Base-by-base conservation (phyloP, 2,797 vertebrate genomes). In the Siniperca obscura region DNA sequence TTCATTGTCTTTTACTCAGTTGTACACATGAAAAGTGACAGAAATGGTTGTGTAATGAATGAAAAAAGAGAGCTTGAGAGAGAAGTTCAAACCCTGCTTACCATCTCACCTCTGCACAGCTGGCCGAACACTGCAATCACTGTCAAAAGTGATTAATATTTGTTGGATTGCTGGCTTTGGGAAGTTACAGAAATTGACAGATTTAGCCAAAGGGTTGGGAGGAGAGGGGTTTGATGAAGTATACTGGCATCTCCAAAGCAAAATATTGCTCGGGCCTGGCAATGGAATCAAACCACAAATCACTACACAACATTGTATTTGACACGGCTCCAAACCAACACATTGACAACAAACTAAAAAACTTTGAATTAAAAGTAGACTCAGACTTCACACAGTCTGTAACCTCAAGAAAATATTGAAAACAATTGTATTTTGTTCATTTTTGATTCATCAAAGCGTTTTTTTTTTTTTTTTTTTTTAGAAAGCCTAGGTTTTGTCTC, bases 201-300 rank as follows among this genome's bases (percentile, higher is more conserved):
- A 38, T 38, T 38, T 6, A 30, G 30, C 30, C 30, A 30, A 30
- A 30, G 30, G 30, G 30, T 30, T 30, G 30, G 30, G 30, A 30
- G 3, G 30, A 30, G 30, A 3, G 30, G 30, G 30, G 30, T 30
- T 48, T 44, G 17, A 25, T 36, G 48, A 64, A 61, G 19, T 22
- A 19, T 13, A 25, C 25, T 44, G 21, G 38, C 2, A 36, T 22
- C 14, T 66, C n/a, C n/a, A 67, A 60, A 34, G 40, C 5, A 42
- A 73, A 17, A 30, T 50, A 42, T 59, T 12, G 0, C 67, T 7
- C 17, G 9, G 25, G 8, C 11, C 25, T n/a, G 22, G 12, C 46
- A 38, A 12, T 25, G 30, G n/a, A 66, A 55, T 16, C 42, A 72
- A 40, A 72, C 50, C 60, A 72, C 40, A 65, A 61, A 53, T 27